Evolutionary conservation across 2,797 vertebrate genomes (phyloP), one percentile per base, ranked within the genome.

Genomic region (Sebastes oblongus): DNA sequence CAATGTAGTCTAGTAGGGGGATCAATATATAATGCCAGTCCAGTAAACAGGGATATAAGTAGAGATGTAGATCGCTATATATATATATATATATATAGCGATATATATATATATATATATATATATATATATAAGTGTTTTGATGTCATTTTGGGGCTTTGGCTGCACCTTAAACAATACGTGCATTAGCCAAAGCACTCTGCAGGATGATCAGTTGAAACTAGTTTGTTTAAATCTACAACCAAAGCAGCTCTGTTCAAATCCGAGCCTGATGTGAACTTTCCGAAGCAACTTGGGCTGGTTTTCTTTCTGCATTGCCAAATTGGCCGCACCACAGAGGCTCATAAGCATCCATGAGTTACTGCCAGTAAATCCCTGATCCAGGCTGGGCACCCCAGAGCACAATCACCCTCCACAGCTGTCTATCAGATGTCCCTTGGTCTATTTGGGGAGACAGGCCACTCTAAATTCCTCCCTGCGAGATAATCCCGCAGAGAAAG

Each of bases 381-480:
- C 86, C 83, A 72, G 82, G 16, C 87, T 55, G 73, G 68, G 86
- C 82, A 87, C 71, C 86, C 87, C 83, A 75, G 61, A 86, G 75
- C 76, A 81, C 85, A 85, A 65, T 80, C 83, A 69, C 52, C 83
- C 77, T 74, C 77, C 85, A 89, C 94, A 94, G 93, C 90, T 93
- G 93, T 90, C 82, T 80, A 76, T 93, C 93, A 90, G 85, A 90
- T 89, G 81, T 88, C 85, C 80, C 34, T 64, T 27, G 50, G 77
- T 94, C 94, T 95, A 95, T 95, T 95, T 94, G 86, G 89, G 91
- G 92, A 92, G 92, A 85, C 81, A 71, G 80, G 58, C 91, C 86
- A 89, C 90, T 94, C 91, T 88, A 89, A 92, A 94, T 94, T 93
- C 93, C 90, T 92, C 73, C 72, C 55, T 16, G 50, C 0, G 30